A percentile compares a stretch with the other conserved stretches of the same genome.
Conservation (phyloP, 2,113 vertebrate species). For the Chroicocephalus ridibundus region DNA sequence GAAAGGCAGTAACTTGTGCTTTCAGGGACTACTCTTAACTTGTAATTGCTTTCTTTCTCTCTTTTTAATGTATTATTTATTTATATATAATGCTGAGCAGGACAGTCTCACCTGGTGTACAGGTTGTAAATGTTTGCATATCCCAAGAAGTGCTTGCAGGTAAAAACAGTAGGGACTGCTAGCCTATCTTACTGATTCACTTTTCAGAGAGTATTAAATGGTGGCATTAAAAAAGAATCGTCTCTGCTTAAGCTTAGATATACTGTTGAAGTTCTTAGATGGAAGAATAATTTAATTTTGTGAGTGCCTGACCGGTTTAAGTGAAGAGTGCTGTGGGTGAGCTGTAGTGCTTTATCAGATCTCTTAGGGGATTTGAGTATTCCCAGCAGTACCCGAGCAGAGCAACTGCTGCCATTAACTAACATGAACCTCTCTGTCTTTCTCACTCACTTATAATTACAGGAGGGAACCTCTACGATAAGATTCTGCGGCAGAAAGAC, state of each 20-base stretch:
- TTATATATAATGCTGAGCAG: neutral
- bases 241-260: neutral
- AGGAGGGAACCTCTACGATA: constrained; percentile 97
- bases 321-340: neutral
- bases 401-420: neutral
- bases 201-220: neutral
- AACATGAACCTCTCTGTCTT: constrained; percentile 14
- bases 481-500: constrained; percentile 92
- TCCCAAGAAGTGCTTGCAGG: neutral
- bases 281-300: neutral
- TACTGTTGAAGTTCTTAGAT: neutral
- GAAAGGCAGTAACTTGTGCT: neutral
- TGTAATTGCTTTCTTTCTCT: neutral
- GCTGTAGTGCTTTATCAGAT: neutral
- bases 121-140: neutral
- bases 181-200: neutral
- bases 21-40: neutral
- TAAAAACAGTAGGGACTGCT: neutral
- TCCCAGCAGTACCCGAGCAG: neutral
- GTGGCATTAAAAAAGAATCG: neutral
- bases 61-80: neutral
- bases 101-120: neutral
- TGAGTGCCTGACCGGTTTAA: neutral
- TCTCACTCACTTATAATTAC: constrained; percentile 54
- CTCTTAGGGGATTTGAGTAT: neutral